These are phyloP conservation scores for Sicus ferrugineus DNA, from an alignment of 2,888 invertebrate genomes.

Conservation along the genomic window DNA sequence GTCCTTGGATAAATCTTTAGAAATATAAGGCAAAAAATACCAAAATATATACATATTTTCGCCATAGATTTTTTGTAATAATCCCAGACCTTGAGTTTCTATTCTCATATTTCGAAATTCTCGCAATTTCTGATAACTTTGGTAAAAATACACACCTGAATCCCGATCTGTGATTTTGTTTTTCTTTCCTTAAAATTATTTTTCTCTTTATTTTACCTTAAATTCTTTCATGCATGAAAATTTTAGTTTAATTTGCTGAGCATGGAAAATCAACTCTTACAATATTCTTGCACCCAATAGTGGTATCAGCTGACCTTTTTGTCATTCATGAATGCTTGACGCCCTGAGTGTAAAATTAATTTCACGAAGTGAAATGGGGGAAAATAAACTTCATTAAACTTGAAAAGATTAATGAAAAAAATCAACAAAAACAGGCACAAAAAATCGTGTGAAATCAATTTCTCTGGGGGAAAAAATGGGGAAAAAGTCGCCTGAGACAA, in stretches of 20 bases:
- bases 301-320: background rate
- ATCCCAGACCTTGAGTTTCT: too few species aligned
- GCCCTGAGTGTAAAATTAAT: background rate
- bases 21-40: too few species aligned
- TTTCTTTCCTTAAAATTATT: too few species aligned
- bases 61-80: too few species aligned
- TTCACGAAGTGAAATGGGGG: background rate
- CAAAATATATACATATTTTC: too few species aligned
- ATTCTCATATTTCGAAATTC: too few species aligned
- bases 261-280: constrained; percentile 24
- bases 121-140: too few species aligned
- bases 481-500: background rate
- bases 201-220: too few species aligned
- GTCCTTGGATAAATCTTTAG: too few species aligned
- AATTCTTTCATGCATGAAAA: constrained; percentile 7
- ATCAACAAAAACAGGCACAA: background rate
- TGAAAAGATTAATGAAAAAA: background rate
- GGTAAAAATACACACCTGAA: too few species aligned
- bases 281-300: constrained; percentile 1
- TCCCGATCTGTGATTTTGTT: too few species aligned
- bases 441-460: constrained; percentile 20
- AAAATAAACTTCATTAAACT: constrained; percentile 1
- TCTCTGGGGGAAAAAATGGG: background rate
- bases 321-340: constrained; percentile 4
- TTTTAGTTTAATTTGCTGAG: constrained; percentile 3